phyloP scores from a whole-genome alignment of 1,140 invertebrate species.

The Cylas formicarius region DNA sequence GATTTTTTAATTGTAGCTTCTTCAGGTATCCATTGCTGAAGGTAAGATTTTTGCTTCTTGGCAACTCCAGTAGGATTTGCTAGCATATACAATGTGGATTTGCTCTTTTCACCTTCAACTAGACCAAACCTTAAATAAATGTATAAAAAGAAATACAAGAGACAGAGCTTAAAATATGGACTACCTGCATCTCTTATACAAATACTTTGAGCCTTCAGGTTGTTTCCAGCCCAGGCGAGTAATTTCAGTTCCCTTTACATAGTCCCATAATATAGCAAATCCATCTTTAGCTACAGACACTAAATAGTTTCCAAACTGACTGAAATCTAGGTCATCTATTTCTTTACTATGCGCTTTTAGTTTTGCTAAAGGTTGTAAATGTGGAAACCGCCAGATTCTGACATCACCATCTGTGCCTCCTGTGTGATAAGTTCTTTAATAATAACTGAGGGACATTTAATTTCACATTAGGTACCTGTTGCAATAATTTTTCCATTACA shows the following conservation, averaged over 20 bases:
- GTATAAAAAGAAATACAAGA: conserved; percentile 11
- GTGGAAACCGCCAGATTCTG: conserved; percentile 83
- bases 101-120: conserved; percentile 56
- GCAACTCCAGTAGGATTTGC: conserved; percentile 66
- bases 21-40: conserved; percentile 64
- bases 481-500: conserved; percentile 69
- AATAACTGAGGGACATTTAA: conserved; percentile 1
- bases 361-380: conserved; percentile 59
- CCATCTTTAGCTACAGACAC: conserved; percentile 86
- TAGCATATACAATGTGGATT: conserved; percentile 69
- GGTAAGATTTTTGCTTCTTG: conserved; percentile 62
- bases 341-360: conserved; percentile 71
- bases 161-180: conserved; percentile 14
- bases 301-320: conserved; percentile 63
- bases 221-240: conserved; percentile 67
- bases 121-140: conserved; percentile 56
- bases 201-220: conserved; percentile 65
- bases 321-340: conserved; percentile 89
- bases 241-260: conserved; percentile 54
- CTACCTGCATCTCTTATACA: conserved; percentile 77
- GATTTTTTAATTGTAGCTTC: conserved; percentile 44
- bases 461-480: conserved; percentile 51
- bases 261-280: conserved; percentile 71
- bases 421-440: conserved; percentile 17
- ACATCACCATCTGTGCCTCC: conserved; percentile 81